Evolutionary conservation across 2,113 vertebrate species (phyloP).

Genomic region (Felis catus): F.catus_Fca126_mat1.0 CM031411.1:56985501-56986000

Average conservation of each 20-base stretch:
- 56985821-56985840: slow-evolving; percentile 39
- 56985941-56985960: not conserved
- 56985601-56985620: slow-evolving; percentile 69
- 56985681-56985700: slow-evolving; percentile 47
- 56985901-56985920: slow-evolving; percentile 6
- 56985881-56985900: slow-evolving; percentile 21
- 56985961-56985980: slow-evolving; percentile 32
- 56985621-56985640: slow-evolving; percentile 48
- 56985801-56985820: not conserved
- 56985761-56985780: not conserved
- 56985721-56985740: slow-evolving; percentile 35
- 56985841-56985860: slow-evolving; percentile 15
- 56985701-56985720: slow-evolving; percentile 13
- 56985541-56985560: slow-evolving; percentile 75
- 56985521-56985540: slow-evolving; percentile 73
- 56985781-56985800: slow-evolving; percentile 37
- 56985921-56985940: slow-evolving; percentile 7
- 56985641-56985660: slow-evolving; percentile 71
- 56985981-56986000: slow-evolving; percentile 38
- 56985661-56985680: slow-evolving; percentile 31
- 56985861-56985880: not conserved
- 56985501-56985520: slow-evolving; percentile 73
- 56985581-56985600: slow-evolving; percentile 75
- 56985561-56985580: slow-evolving; percentile 75
- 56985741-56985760: not conserved